A percentile compares a stretch with the other conserved stretches of the same genome.
Evolutionary conservation across 2,113 vertebrate genomes (phyloP).

Genomic region (Elachura formosa): DNA sequence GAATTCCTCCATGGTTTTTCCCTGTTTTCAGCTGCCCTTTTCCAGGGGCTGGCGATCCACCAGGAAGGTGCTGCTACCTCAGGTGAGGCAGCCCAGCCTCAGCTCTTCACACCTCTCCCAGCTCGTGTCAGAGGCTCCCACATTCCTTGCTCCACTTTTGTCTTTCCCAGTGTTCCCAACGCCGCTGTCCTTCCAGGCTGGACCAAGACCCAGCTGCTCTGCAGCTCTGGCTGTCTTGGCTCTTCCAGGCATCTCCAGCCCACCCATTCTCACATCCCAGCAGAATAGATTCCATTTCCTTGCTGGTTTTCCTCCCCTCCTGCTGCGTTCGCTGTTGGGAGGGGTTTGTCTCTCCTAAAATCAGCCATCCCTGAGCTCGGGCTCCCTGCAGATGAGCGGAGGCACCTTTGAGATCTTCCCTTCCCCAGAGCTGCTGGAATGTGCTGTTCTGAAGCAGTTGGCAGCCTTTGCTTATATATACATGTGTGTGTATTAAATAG

Average conservation of each 20-base stretch:
- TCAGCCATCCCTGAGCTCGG: background rate
- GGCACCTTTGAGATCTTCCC: slow-evolving; percentile 1
- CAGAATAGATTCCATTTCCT: background rate
- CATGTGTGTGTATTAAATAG: slow-evolving; percentile 15
- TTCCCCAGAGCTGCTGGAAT: background rate
- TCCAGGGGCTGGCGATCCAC: background rate
- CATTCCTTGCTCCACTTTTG: accelerated
- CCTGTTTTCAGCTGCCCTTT: background rate
- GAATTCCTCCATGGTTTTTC: background rate
- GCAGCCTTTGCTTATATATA: slow-evolving; percentile 6
- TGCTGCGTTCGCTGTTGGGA: accelerated
- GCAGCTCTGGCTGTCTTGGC: background rate
- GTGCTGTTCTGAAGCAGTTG: slow-evolving; percentile 17
- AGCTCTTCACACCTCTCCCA: background rate
- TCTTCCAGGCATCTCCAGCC: background rate
- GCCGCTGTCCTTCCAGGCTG: background rate
- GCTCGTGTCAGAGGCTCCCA: background rate
- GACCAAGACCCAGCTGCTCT: background rate
- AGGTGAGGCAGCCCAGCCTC: background rate
- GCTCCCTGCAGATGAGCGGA: background rate
- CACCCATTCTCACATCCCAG: background rate
- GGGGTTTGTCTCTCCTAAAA: background rate
- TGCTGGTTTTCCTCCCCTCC: background rate
- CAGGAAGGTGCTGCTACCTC: background rate
- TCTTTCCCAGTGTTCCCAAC: background rate